Evolutionary conservation across 2,797 vertebrate species (phyloP).

Genomic region (Mormyrus hasselquistii): DNA sequence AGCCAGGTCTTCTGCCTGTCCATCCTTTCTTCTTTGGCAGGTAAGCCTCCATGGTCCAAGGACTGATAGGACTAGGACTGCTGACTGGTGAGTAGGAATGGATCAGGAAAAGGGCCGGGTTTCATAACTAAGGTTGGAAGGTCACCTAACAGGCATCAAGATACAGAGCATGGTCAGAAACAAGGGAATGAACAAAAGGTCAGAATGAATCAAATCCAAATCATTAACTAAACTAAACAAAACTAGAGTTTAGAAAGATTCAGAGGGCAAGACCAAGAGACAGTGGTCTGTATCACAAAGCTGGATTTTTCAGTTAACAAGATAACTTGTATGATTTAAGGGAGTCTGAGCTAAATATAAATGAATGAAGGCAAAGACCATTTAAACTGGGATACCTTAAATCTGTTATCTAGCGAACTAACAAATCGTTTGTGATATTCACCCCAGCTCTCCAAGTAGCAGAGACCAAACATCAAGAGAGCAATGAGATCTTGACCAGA

Average conservation of each 20-base stretch:
- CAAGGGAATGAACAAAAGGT: not conserved
- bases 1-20: not conserved
- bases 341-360: not conserved
- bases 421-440: not conserved
- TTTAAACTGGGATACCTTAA: not conserved
- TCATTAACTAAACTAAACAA: not conserved
- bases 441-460: not conserved
- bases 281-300: not conserved
- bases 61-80: not conserved
- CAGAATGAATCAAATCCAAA: not conserved
- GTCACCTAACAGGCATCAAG: not conserved
- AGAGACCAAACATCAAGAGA: not conserved
- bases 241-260: not conserved
- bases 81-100: not conserved
- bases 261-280: not conserved
- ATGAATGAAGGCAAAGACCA: not conserved
- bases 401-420: not conserved
- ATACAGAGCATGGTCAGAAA: not conserved
- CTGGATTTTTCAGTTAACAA: not conserved
- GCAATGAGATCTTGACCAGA: not conserved
- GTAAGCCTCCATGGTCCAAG: not conserved
- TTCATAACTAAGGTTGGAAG: not conserved
- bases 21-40: not conserved
- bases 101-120: not conserved
- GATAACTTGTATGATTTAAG: not conserved